A percentile compares a stretch with the other conserved stretches of the same genome.
Conservation (phyloP, 1,140 invertebrate genomes). For the Hycleus cichorii region DNA sequence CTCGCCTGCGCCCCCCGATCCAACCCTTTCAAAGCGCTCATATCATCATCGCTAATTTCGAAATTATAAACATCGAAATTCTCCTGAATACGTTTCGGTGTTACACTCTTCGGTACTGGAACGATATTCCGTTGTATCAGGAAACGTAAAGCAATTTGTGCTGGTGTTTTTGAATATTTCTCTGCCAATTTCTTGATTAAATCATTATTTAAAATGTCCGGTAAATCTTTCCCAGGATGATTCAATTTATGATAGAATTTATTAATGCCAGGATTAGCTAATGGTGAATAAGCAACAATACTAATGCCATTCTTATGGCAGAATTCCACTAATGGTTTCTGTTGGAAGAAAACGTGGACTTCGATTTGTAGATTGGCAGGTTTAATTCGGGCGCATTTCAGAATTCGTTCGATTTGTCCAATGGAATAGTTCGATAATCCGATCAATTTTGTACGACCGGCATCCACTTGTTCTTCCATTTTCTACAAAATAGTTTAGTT, state of each 20-base stretch:
- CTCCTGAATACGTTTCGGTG: too few species aligned
- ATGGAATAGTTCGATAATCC: slow-evolving; percentile 75
- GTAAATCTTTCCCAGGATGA: too few species aligned
- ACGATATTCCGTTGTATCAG: too few species aligned
- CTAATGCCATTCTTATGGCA: slow-evolving; percentile 64
- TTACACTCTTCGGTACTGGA: too few species aligned
- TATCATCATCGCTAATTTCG: too few species aligned
- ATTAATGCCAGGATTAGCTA: slow-evolving; percentile 59
- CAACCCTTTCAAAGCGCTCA: too few species aligned
- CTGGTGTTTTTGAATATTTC: too few species aligned
- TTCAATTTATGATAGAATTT: too few species aligned
- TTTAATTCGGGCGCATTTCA: slow-evolving; percentile 55
- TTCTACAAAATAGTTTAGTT: slow-evolving; percentile 44
- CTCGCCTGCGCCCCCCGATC: too few species aligned
- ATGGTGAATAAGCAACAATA: slow-evolving; percentile 75
- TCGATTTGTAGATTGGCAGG: slow-evolving; percentile 73
- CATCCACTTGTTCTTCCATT: slow-evolving; percentile 66
- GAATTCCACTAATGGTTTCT: slow-evolving; percentile 64
- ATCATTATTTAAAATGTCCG: not conserved
- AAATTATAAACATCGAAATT: too few species aligned
- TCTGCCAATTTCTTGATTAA: too few species aligned
- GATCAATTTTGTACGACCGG: slow-evolving; percentile 57
- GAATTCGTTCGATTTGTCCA: slow-evolving; percentile 56
- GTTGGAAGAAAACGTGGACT: slow-evolving; percentile 76
- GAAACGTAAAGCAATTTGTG: too few species aligned